Base-by-base conservation (phyloP, 2,113 vertebrate species). In the Anoura caudifer region DNA sequence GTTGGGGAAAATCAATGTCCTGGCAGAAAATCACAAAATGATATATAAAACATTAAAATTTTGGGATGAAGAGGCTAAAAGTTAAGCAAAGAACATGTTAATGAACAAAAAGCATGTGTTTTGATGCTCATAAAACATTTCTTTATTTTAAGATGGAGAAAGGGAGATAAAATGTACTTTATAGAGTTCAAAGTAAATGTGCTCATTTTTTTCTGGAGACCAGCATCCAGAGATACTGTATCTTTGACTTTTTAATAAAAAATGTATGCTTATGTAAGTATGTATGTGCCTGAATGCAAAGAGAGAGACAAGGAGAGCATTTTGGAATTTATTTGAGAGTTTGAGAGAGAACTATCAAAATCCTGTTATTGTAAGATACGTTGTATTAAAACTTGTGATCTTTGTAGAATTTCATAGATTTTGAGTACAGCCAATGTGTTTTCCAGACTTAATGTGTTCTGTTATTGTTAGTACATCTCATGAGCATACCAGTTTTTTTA, bases 231-330 rank as follows among this genome's bases (percentile, higher is more conserved):
- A 85, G 33, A 9, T n/a, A 86, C 28, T 90, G 3, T 96, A 63
- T 54, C 56, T 93, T 97, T 91, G 47, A 84, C 45, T 84, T 87
- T 26, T 69, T 88, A 50, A 95, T 90, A 90, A 91, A 90, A 43
- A 43, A 61, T n/a, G 54, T 69, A 45, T 31, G 79, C 28, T 61
- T 89, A 73, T 12, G 45, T 69, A 86, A 47, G 47, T 87, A 45
- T 36, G 7, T 38, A 73, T 76, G 22, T 82, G 31, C 10, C 47
- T 95, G 31, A 59, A 89, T 59, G 28, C 24, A 12, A 31, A 38
- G 50, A 70, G 31, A 67, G n/a, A 85, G 1, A 67, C 45, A 63
- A 26, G 73, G 43, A 72, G 22, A 65, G 7, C 13, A 87, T 26
- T 92, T 80, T 20, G 24, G 41, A 28, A 52, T 24, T 67, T 56